Evolutionary conservation across 2,113 vertebrate species (phyloP).

Genomic region (Myiagra hebetior): DNA sequence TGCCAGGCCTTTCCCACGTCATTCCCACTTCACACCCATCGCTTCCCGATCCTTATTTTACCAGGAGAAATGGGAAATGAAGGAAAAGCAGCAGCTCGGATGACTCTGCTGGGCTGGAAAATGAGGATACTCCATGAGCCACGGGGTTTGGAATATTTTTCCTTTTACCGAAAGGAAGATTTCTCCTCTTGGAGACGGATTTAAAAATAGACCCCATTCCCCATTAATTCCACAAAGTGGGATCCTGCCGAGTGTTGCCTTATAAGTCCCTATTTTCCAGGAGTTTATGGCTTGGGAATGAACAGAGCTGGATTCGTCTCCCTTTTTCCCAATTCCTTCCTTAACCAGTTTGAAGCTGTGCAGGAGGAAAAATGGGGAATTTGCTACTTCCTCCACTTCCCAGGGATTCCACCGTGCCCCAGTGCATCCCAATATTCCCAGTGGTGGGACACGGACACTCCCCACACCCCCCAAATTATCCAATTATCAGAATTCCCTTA

Average conservation of each 20-base stretch:
- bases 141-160: background rate
- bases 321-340: background rate
- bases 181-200: background rate
- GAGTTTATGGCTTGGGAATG: background rate
- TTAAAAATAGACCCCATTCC: slow-evolving; percentile 23
- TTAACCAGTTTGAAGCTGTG: background rate
- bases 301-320: background rate
- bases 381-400: background rate
- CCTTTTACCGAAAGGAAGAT: background rate
- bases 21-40: background rate
- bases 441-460: accelerated
- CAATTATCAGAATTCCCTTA: background rate
- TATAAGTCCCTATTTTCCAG: slow-evolving; percentile 39
- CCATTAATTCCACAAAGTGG: background rate
- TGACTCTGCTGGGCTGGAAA: background rate
- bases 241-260: slow-evolving; percentile 9
- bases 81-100: background rate
- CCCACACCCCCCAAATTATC: background rate
- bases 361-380: background rate
- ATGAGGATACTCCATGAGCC: background rate
- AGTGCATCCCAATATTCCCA: accelerated
- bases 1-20: background rate
- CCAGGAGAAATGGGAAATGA: background rate
- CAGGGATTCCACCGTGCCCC: too few relatives aligned
- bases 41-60: background rate